These are phyloP conservation scores for Heteromormyrus szaboi DNA, from an alignment of 2,797 vertebrate genomes.

Conservation along the genomic window DNA sequence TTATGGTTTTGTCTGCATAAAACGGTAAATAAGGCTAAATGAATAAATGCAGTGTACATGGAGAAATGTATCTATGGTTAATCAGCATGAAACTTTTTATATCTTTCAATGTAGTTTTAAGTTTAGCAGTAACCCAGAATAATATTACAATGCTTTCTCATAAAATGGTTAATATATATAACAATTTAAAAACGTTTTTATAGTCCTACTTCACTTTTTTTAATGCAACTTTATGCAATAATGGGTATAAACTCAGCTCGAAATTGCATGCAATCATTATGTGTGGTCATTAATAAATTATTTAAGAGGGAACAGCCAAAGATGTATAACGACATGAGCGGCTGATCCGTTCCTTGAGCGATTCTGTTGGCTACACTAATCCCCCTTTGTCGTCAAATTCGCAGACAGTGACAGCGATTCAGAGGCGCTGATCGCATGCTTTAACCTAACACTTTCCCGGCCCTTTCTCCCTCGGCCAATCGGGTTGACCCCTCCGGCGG, in stretches of 20 bases:
- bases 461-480: slow-evolving; percentile 41
- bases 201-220: neutral
- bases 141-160: neutral
- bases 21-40: neutral
- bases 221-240: neutral
- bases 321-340: slow-evolving; percentile 29
- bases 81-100: neutral
- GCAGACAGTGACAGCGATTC: slow-evolving; percentile 56
- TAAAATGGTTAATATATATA: neutral
- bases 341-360: slow-evolving; percentile 31
- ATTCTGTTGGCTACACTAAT: slow-evolving; percentile 47
- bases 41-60: neutral
- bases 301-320: slow-evolving; percentile 39
- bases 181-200: neutral
- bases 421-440: slow-evolving; percentile 53
- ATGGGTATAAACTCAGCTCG: neutral
- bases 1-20: neutral
- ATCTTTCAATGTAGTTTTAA: neutral
- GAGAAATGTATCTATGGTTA: neutral
- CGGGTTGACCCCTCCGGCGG: slow-evolving; percentile 53
- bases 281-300: slow-evolving; percentile 12
- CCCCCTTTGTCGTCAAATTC: slow-evolving; percentile 53
- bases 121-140: neutral
- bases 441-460: slow-evolving; percentile 42
- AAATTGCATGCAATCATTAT: neutral